A percentile compares a stretch with the other conserved stretches of the same genome.
phyloP scores from a whole-genome alignment of 2,888 invertebrate genomes.

The Drosophila diplacantha region DNA sequence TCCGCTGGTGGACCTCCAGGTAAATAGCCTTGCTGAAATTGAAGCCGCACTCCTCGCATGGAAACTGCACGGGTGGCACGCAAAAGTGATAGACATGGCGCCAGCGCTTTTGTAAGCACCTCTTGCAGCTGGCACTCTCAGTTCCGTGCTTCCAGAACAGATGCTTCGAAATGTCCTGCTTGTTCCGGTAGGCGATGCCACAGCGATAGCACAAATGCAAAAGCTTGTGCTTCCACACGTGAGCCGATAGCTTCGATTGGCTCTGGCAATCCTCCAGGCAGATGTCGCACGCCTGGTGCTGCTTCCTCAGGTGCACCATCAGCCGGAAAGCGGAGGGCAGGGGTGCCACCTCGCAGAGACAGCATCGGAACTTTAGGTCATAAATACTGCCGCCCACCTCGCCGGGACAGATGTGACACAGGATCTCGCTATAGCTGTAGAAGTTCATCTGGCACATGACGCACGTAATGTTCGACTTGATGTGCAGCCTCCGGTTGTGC shows the following conservation, averaged over 20 bases:
- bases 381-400: constrained; percentile 78
- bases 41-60: constrained; percentile 88
- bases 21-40: constrained; percentile 87
- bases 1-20: constrained; percentile 89
- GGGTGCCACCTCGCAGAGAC: constrained; percentile 86
- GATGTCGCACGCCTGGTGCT: constrained; percentile 91
- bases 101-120: constrained; percentile 93
- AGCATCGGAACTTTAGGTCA: constrained; percentile 87
- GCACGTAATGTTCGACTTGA: constrained; percentile 88
- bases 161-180: constrained; percentile 92
- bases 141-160: constrained; percentile 96
- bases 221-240: constrained; percentile 93
- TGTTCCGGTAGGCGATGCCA: constrained; percentile 91
- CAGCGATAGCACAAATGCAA: constrained; percentile 92
- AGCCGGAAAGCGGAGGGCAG: constrained; percentile 91
- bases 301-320: constrained; percentile 91
- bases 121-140: constrained; percentile 90
- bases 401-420: constrained; percentile 92
- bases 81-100: constrained; percentile 95
- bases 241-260: constrained; percentile 87
- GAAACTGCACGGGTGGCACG: constrained; percentile 86
- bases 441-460: constrained; percentile 93
- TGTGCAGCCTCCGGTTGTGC: constrained; percentile 92
- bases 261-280: constrained; percentile 89
- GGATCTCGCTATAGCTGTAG: constrained; percentile 90